These are phyloP conservation scores for Bedellia somnulentella DNA, from an alignment of 2,888 invertebrate genomes.

Conservation along the genomic window DNA sequence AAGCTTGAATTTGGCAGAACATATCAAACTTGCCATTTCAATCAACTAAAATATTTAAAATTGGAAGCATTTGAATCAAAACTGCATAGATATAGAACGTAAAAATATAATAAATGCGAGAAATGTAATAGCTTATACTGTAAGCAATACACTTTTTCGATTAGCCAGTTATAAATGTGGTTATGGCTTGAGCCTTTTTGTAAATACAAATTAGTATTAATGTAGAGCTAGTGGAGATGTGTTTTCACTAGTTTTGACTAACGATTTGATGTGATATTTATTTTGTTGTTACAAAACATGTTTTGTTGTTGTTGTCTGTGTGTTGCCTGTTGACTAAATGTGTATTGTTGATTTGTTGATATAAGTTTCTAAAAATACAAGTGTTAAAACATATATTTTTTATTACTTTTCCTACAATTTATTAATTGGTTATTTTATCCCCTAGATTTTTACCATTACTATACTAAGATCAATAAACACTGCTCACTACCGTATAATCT, in stretches of 20 bases:
- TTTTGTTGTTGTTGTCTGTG: constrained; percentile 17
- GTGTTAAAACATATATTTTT: constrained; percentile 10
- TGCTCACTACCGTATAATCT: no score
- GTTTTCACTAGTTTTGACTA: constrained; percentile 31
- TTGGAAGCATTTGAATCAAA: no score
- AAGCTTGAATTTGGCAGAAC: no score
- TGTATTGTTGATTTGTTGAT: constrained; percentile 49
- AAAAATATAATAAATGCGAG: constrained; percentile 6
- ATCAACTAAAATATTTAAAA: no score
- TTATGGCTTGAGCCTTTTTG: constrained; percentile 15
- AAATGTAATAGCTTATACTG: constrained; percentile 22
- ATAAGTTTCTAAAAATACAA: constrained; percentile 9
- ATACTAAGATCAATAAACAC: no score
- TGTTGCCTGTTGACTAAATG: constrained; percentile 58
- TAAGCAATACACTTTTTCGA: constrained; percentile 15
- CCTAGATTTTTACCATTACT: no score
- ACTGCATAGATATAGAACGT: no score
- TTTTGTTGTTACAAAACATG: constrained; percentile 35
- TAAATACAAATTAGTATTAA: constrained; percentile 26
- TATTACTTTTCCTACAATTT: no score
- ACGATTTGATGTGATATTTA: constrained; percentile 51
- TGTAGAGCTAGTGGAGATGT: constrained; percentile 38
- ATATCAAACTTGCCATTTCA: no score
- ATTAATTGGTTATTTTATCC: no score
- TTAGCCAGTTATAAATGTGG: constrained; percentile 6